Conservation (phyloP, 2,888 invertebrate species). For the Chloroclystis v-ata region DNA sequence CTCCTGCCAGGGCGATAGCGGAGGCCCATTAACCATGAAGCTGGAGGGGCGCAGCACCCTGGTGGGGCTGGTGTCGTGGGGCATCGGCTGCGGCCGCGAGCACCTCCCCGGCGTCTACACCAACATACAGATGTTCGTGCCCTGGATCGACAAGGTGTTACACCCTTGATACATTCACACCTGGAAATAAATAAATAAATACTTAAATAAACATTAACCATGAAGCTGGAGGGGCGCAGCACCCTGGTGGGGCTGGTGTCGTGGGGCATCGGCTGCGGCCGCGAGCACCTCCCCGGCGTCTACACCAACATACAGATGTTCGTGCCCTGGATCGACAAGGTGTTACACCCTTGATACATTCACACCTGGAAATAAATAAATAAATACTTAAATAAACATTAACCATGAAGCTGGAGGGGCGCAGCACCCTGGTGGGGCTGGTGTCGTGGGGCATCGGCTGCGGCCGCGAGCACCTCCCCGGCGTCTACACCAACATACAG, state of each 20-base stretch:
- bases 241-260: conserved; percentile 93
- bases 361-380: too few relatives aligned
- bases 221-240: conserved; percentile 89
- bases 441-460: conserved; percentile 96
- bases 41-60: conserved; percentile 91
- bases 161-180: conserved; percentile 34
- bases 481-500: conserved; percentile 95
- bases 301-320: conserved; percentile 96
- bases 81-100: conserved; percentile 93
- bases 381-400: too few relatives aligned
- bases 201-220: too few relatives aligned
- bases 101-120: conserved; percentile 95
- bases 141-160: conserved; percentile 93
- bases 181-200: too few relatives aligned
- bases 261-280: conserved; percentile 94
- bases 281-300: conserved; percentile 93
- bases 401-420: conserved; percentile 90
- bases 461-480: conserved; percentile 92
- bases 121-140: conserved; percentile 94
- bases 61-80: conserved; percentile 94
- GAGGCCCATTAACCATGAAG: conserved; percentile 92
- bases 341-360: conserved; percentile 70
- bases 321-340: conserved; percentile 93
- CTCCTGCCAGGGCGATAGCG: conserved; percentile 88
- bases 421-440: conserved; percentile 90